Percentiles rank a stretch among this genome's conserved stretches.
Conservation (phyloP, 1,140 invertebrate species). For the Heliconius congener region DNA sequence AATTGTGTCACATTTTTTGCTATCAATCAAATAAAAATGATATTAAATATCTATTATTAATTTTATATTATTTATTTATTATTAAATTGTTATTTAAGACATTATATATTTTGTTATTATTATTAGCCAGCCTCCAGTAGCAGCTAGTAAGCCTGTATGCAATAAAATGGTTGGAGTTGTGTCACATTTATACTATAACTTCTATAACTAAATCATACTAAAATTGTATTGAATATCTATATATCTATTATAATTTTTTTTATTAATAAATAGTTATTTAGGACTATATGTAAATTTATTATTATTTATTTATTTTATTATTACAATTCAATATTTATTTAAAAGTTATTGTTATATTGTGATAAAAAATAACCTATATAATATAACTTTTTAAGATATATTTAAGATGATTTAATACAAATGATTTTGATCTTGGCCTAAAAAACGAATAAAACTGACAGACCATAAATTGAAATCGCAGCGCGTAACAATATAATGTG, state of each 20-base stretch:
- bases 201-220: background rate
- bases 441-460: constrained; percentile 10
- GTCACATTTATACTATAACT: constrained; percentile 14
- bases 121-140: constrained; percentile 27
- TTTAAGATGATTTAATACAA: constrained; percentile 1
- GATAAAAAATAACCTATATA: too few relatives aligned
- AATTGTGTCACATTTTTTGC: constrained; percentile 21
- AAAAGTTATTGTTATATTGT: background rate
- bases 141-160: constrained; percentile 31
- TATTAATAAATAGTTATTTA: background rate
- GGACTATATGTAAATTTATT: too few relatives aligned
- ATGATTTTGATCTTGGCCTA: background rate
- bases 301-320: background rate
- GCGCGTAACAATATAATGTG: constrained; percentile 12
- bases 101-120: too few relatives aligned
- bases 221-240: background rate
- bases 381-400: too few relatives aligned
- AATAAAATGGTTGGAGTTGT: constrained; percentile 23
- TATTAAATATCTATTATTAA: background rate
- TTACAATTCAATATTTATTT: background rate
- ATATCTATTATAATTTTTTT: constrained; percentile 5
- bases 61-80: constrained; percentile 7
- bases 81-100: background rate
- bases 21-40: background rate
- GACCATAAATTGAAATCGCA: constrained; percentile 3